phyloP scores from a whole-genome alignment of 2,113 vertebrate genomes.

The Petromus typicus region DNA sequence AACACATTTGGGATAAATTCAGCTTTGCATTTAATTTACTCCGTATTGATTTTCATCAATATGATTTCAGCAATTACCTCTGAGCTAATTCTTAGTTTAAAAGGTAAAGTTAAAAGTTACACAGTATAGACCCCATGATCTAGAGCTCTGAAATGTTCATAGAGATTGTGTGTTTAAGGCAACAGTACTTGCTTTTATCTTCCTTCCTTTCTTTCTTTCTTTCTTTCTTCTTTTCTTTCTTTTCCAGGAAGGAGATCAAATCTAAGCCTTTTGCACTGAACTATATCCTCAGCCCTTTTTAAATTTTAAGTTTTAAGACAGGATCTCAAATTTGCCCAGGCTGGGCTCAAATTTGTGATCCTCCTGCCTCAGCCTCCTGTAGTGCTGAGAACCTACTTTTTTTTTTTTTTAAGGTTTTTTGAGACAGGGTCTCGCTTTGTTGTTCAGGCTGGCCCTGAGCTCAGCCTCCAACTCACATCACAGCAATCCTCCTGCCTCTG shows the following conservation, averaged over 20 bases:
- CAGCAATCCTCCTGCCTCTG: no score
- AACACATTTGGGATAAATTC: conserved; percentile 21
- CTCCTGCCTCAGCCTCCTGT: background rate
- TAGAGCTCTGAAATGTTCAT: background rate
- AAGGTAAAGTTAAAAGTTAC: conserved; percentile 41
- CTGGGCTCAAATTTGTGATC: background rate
- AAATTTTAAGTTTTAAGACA: background rate
- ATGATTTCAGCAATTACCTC: conserved; percentile 53
- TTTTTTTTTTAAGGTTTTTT: no score
- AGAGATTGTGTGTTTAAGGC: fast-evolving
- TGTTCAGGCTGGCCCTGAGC: no score
- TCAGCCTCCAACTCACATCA: no score
- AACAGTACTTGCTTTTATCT: fast-evolving
- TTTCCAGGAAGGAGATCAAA: background rate
- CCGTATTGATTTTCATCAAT: conserved; percentile 61
- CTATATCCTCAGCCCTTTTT: background rate
- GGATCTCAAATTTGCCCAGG: background rate
- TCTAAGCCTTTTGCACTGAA: background rate
- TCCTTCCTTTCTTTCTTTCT: background rate
- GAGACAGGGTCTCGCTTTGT: no score
- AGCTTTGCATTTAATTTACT: conserved; percentile 66
- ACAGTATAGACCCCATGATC: background rate
- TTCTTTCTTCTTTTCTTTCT: no score
- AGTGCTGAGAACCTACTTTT: background rate
- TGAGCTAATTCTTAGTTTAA: conserved; percentile 58